phyloP scores from a whole-genome alignment of 2,797 vertebrate species.

The Cyprinodon diabolis region DNA sequence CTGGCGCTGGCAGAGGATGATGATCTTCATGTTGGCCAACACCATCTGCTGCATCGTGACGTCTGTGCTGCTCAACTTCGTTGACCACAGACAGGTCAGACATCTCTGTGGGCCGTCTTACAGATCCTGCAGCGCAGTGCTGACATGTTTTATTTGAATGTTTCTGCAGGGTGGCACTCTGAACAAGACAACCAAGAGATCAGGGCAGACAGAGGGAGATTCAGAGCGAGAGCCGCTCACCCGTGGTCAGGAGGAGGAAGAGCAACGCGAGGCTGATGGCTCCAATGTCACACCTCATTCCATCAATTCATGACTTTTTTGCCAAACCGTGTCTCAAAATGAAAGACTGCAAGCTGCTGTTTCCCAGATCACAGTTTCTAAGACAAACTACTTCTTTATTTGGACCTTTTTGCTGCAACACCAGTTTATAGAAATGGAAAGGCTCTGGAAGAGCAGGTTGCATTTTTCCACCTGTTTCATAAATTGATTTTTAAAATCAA shows the following conservation, averaged over 20 bases:
- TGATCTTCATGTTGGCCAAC: slow-evolving; percentile 88
- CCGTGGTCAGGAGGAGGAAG: slow-evolving; percentile 49
- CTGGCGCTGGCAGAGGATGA: slow-evolving; percentile 86
- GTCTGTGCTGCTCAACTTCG: slow-evolving; percentile 79
- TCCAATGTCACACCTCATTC: slow-evolving; percentile 29
- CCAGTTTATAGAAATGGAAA: neutral
- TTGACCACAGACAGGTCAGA: slow-evolving; percentile 82
- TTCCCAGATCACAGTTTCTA: no score
- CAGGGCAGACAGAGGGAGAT: slow-evolving; percentile 31
- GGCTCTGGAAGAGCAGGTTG: no score
- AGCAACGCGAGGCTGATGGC: slow-evolving; percentile 38
- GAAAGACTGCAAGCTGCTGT: neutral
- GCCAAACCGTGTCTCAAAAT: neutral
- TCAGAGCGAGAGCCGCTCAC: slow-evolving; percentile 69
- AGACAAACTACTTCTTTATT: neutral
- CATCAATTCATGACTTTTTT: slow-evolving; percentile 51
- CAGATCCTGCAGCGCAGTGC: neutral
- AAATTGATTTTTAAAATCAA: neutral
- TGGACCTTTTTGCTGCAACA: neutral
- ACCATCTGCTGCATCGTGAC: slow-evolving; percentile 79
- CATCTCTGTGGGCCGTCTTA: neutral
- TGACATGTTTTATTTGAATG: neutral
- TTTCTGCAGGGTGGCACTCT: slow-evolving; percentile 79
- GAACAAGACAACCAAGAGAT: slow-evolving; percentile 83
- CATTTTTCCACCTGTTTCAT: neutral